Base-by-base conservation (phyloP, 2,797 vertebrate species). In the Acipenser ruthenus region DNA sequence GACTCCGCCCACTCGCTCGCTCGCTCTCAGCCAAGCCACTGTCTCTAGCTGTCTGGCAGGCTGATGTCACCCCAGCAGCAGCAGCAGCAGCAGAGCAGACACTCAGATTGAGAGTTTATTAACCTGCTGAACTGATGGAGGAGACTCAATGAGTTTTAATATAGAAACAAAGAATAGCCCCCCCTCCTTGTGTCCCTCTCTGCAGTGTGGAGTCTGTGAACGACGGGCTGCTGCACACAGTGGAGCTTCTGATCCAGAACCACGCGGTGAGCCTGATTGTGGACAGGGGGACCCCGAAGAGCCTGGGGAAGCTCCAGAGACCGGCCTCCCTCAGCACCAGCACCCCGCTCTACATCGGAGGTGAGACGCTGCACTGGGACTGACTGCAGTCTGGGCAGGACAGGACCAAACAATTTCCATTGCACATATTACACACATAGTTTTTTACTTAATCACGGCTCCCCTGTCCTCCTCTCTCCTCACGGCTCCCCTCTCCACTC, bases 261-360 rank as follows among this genome's bases (percentile, higher is more conserved):
- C 96, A 93, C 72, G 95, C 93, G 0, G 80, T 99, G 71, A 97
- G 95, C 78, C 87, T 99, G 75, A 94, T 97, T 75, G 95, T 99
- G 77, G 96, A 99, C 78, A 95, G 94, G 69, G 95, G 96, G 9
- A 76, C 84, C 71, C 95, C 94, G 49, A 97, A 96, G 89, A 98
- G 93, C 65, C 87, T 99, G 69, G 93, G 95, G 50, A 98, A 97
- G 76, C 89, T 96, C 37, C 90, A 92, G 10, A 94, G 95, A 37
- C 92, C 94, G 70, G 91, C 93, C 0, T 85, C 91, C 0, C 86
- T 93, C 58, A 91, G 92, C 84, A 89, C 89, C 79, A 95, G 89
- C 80, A 95, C 94, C 6, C 93, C 94, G 10, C 93, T 99, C 56
- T 99, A 96, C 82, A 91, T 99, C n/a, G 96, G 96, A 91, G 96